phyloP scores from a whole-genome alignment of 2,113 vertebrate genomes.

The Microcebus jonahi region DNA sequence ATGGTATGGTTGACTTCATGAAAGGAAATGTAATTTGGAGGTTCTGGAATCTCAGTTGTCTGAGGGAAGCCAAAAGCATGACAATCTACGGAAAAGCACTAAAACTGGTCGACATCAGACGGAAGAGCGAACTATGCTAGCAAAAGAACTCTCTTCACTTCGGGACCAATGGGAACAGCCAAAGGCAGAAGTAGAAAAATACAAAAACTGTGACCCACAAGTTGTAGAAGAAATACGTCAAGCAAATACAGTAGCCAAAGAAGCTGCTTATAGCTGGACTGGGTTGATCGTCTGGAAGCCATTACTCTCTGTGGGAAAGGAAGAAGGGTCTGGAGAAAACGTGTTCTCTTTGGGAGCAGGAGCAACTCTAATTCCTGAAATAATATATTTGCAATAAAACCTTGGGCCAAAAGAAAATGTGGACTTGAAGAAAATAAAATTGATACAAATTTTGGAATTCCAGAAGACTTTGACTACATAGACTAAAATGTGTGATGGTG shows the following conservation, averaged over 20 bases:
- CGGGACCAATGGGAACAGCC: too few relatives aligned
- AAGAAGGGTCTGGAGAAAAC: not conserved
- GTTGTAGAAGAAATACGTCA: too few relatives aligned
- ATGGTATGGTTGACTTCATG: constrained; percentile 96
- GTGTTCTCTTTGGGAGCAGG: not conserved
- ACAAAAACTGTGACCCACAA: too few relatives aligned
- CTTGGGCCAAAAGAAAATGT: constrained; percentile 98
- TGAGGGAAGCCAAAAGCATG: too few relatives aligned
- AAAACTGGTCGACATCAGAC: too few relatives aligned
- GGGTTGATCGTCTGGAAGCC: constrained; percentile 19
- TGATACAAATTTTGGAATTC: constrained; percentile 97
- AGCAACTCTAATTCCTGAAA: constrained; percentile 66
- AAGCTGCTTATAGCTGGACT: too few relatives aligned
- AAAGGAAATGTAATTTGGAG: constrained; percentile 90
- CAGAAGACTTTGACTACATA: constrained; percentile 98
- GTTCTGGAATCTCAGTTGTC: constrained; percentile 89
- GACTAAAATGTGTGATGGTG: constrained; percentile 85
- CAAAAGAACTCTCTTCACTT: too few relatives aligned
- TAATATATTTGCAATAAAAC: constrained; percentile 97
- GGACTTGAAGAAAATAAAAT: constrained; percentile 94
- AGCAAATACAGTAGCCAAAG: too few relatives aligned
- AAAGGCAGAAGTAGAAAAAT: too few relatives aligned
- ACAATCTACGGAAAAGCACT: too few relatives aligned
- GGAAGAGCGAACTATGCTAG: too few relatives aligned
- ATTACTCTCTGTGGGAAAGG: not conserved